Percentiles rank a stretch among this genome's conserved stretches.
Conservation (phyloP, 2,888 invertebrate species). For the Pemphredon lugubris region DNA sequence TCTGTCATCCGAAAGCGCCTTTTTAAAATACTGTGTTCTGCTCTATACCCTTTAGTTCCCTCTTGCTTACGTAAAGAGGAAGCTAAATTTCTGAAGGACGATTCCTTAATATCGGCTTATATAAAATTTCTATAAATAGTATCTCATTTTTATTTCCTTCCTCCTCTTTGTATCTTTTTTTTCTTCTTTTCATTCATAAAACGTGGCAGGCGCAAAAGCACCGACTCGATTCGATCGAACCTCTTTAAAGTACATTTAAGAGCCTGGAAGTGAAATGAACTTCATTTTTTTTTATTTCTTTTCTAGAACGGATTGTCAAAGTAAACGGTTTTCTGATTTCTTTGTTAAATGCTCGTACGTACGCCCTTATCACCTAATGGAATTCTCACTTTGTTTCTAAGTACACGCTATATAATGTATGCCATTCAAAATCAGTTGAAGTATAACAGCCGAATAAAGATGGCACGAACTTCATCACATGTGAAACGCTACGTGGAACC, state of each 20-base stretch:
- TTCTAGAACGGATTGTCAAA: constrained; percentile 59
- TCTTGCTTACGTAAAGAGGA: not conserved
- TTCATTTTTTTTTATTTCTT: no score
- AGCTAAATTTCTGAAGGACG: constrained; percentile 38
- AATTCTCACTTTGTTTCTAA: constrained; percentile 33
- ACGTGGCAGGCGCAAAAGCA: constrained; percentile 19
- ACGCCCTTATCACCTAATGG: constrained; percentile 33
- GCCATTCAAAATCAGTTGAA: constrained; percentile 27
- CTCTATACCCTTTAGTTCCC: constrained; percentile 12
- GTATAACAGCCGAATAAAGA: constrained; percentile 40
- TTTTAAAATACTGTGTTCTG: constrained; percentile 41
- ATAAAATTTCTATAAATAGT: constrained; percentile 42
- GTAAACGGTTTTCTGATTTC: constrained; percentile 33
- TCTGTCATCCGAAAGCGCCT: constrained; percentile 21
- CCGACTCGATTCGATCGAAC: constrained; percentile 6
- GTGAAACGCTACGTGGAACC: constrained; percentile 15
- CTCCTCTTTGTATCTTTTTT: not conserved
- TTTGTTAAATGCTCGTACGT: constrained; percentile 9
- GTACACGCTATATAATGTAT: constrained; percentile 21
- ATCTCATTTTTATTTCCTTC: constrained; percentile 1
- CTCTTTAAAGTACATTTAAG: constrained; percentile 9
- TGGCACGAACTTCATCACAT: constrained; percentile 34
- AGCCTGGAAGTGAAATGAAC: constrained; percentile 6
- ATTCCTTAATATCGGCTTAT: constrained; percentile 26
- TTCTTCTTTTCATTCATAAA: constrained; percentile 1